Base-by-base conservation (phyloP, 2,888 invertebrate species). In the Epirrhoe alternata region DNA sequence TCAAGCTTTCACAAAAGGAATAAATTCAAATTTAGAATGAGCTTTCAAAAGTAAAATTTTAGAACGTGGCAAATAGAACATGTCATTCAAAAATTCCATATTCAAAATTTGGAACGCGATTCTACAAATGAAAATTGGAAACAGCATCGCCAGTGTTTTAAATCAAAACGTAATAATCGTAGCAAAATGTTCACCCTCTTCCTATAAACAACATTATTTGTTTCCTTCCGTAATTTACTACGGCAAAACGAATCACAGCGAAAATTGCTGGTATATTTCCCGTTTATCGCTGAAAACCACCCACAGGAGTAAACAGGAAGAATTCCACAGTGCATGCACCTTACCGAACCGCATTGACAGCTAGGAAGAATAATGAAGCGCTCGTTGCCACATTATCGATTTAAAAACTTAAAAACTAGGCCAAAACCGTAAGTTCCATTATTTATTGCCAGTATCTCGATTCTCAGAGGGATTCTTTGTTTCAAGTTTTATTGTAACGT, bases 251-350 rank as follows among this genome's bases (percentile, higher is more conserved):
- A 67, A 63, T 67, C 67, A 67, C 63, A 47, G 45, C 60, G 63
- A 60, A 67, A 67, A 67, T 67, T 67, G 67, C 68, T 59, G 64
- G 65, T 61, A 65, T 70, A 66, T 70, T 69, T 70, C 55, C 60
- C 59, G 66, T 61, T 68, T 68, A 64, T 64, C 64, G 68, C 35
- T 50, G 52, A 63, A 63, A 61, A 66, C 64, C 69, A 70, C 64
- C 71, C 61, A 57, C 38, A 69, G 61, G n/a, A 77, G 85, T 79
- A 83, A 85, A 85, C 81, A 78, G 67, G 70, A 73, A 74, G 76
- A 79, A 80, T 80, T 74, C 77, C 70, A 75, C 74, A 64, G 75
- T 74, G 76, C 76, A 69, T 77, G 83, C 81, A 82, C 78, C 79
- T 79, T 76, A 77, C 80, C 68, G 74, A 78, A 77, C 78, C 61